A percentile compares a stretch with the other conserved stretches of the same genome.
Conservation (phyloP, 2,113 vertebrate species). For the Galemys pyrenaicus region DNA sequence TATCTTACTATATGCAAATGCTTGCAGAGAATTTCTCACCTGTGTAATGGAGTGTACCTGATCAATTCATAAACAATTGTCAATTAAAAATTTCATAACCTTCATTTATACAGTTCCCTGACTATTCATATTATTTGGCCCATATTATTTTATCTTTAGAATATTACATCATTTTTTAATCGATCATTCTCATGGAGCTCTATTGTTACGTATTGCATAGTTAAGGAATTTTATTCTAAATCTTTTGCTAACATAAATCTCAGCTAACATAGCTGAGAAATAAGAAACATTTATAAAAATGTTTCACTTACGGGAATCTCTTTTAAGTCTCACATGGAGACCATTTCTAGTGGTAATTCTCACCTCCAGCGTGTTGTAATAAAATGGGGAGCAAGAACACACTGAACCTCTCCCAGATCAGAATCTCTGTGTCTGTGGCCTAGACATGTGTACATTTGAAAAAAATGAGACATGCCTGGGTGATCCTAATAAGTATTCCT, state of each 20-base stretch:
- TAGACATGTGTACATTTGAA: not conserved
- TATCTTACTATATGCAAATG: not conserved
- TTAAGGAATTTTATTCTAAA: not conserved
- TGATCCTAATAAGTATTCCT: not conserved
- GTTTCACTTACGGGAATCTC: not conserved
- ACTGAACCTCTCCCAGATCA: not conserved
- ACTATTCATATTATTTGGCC: not conserved
- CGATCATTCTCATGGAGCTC: not conserved
- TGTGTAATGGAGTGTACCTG: not conserved
- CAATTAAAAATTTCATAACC: not conserved
- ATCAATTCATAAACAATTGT: not conserved
- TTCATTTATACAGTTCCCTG: not conserved
- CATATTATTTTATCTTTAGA: slow-evolving; percentile 45
- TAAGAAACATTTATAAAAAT: not conserved
- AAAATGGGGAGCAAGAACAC: not conserved
- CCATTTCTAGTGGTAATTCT: not conserved
- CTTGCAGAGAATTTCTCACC: not conserved
- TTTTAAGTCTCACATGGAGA: not conserved
- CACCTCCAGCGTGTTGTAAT: not conserved
- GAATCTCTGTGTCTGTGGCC: not conserved
- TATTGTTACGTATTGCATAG: not conserved
- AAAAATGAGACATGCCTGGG: not conserved
- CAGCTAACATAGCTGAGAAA: not conserved
- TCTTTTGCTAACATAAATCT: slow-evolving; percentile 44
- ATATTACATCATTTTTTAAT: not conserved